Evolutionary conservation across 2,888 invertebrate species (phyloP).

Genomic region (Seira ritae): DNA sequence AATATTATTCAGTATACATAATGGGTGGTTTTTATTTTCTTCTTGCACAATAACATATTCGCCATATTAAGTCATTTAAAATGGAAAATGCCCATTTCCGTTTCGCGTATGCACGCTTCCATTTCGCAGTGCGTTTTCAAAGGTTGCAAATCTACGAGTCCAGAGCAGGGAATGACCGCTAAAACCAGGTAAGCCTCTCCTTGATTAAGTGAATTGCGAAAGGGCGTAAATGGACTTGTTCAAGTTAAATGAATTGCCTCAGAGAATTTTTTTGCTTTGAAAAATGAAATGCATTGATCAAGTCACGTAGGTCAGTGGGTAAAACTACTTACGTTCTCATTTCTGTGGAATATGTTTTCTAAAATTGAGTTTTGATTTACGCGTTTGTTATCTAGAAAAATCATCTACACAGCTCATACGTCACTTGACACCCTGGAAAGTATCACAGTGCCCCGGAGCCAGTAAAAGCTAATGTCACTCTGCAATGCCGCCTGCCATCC

Average conservation of each 20-base stretch:
- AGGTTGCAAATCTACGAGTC: conserved; percentile 12
- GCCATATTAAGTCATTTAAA: conserved; percentile 7
- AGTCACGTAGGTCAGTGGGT: neutral
- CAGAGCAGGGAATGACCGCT: no score
- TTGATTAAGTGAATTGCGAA: neutral
- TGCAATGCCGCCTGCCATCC: no score
- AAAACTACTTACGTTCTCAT: conserved; percentile 6
- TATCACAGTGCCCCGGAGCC: no score
- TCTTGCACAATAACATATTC: neutral
- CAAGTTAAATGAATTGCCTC: neutral
- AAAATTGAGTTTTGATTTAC: no score
- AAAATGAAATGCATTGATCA: no score
- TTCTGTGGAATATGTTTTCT: no score
- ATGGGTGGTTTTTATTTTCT: neutral
- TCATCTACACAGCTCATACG: no score
- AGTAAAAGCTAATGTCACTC: no score
- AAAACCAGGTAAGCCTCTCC: no score
- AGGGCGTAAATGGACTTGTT: neutral
- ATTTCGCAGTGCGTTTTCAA: neutral
- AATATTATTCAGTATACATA: neutral
- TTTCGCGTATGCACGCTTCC: conserved; percentile 14
- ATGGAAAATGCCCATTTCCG: conserved; percentile 36
- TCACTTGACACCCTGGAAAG: no score
- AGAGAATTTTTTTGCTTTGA: no score
- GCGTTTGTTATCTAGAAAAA: no score